Conservation (phyloP, 2,113 vertebrate species). For the Argyrosomus japonicus region DNA sequence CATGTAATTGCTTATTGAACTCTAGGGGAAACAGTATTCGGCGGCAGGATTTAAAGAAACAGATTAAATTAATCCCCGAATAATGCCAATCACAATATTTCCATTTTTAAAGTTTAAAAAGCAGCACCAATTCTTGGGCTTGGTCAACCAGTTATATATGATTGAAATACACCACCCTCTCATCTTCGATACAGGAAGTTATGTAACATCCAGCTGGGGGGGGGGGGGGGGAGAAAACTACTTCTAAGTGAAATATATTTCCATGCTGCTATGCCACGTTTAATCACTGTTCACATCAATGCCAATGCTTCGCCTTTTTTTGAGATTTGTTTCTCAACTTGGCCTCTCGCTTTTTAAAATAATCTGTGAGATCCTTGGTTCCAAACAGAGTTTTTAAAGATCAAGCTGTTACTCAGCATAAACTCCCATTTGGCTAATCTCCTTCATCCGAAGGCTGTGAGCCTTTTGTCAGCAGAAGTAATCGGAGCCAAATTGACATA, state of each 20-base stretch:
- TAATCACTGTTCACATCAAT: slow-evolving; percentile 26
- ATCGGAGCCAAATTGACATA: slow-evolving; percentile 7
- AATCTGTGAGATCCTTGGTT: neutral
- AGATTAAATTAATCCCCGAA: neutral
- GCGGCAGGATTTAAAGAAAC: neutral
- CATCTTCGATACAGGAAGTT: neutral
- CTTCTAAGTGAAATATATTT: slow-evolving; percentile 13
- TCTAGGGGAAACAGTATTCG: neutral
- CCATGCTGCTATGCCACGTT: slow-evolving; percentile 9
- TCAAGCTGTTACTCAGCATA: neutral
- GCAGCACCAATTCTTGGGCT: too few species aligned
- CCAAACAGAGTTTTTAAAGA: neutral
- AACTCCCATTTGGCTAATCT: slow-evolving; percentile 4
- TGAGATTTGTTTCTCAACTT: neutral
- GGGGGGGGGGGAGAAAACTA: neutral
- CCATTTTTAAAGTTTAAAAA: neutral
- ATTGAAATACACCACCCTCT: neutral
- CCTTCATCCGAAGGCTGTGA: neutral
- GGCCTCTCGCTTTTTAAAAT: slow-evolving; percentile 6
- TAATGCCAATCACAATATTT: neutral
- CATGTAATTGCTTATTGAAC: neutral
- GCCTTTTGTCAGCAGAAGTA: slow-evolving; percentile 9
- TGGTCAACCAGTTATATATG: neutral
- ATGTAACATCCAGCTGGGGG: neutral
- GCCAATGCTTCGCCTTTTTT: neutral